A percentile compares a stretch with the other conserved stretches of the same genome.
Evolutionary conservation across 2,888 invertebrate genomes (phyloP).

Genomic region (Tillus elongatus): DNA sequence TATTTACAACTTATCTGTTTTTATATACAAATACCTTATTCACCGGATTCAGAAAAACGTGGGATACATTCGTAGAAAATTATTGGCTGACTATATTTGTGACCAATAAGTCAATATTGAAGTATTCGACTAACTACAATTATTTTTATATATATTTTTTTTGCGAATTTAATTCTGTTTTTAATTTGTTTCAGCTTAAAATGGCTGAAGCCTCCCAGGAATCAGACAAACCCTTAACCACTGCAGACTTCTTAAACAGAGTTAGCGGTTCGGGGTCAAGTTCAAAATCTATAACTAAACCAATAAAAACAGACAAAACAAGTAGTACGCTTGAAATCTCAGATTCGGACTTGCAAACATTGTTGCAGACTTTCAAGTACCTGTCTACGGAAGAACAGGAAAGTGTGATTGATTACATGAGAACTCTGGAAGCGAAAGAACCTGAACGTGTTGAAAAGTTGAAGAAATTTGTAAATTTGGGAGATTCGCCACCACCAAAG

Average conservation of each 20-base stretch:
- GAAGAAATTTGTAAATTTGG: slow-evolving; percentile 64
- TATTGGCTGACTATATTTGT: too few relatives aligned
- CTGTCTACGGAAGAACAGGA: slow-evolving; percentile 74
- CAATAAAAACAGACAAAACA: slow-evolving; percentile 18
- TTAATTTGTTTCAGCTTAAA: slow-evolving; percentile 52
- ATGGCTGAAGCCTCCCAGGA: slow-evolving; percentile 55
- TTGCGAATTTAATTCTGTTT: slow-evolving; percentile 17
- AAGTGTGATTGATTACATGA: slow-evolving; percentile 69
- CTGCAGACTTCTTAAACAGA: slow-evolving; percentile 44
- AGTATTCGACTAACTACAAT: too few relatives aligned
- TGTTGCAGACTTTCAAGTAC: slow-evolving; percentile 74
- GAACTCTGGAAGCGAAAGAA: slow-evolving; percentile 68
- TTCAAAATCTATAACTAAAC: background rate
- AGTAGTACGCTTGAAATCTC: slow-evolving; percentile 61
- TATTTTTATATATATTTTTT: too few relatives aligned
- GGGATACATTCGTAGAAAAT: too few relatives aligned
- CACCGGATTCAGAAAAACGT: too few relatives aligned
- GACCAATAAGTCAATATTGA: too few relatives aligned
- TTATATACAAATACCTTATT: too few relatives aligned
- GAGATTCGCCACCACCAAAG: slow-evolving; percentile 27
- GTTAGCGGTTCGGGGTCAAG: slow-evolving; percentile 21
- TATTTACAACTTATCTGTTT: too few relatives aligned
- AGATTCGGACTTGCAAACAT: slow-evolving; percentile 68
- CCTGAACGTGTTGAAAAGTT: slow-evolving; percentile 69
- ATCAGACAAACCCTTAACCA: slow-evolving; percentile 44